Base-by-base conservation (phyloP, 2,113 vertebrate genomes). In the Sakesphorus luctuosus region DNA sequence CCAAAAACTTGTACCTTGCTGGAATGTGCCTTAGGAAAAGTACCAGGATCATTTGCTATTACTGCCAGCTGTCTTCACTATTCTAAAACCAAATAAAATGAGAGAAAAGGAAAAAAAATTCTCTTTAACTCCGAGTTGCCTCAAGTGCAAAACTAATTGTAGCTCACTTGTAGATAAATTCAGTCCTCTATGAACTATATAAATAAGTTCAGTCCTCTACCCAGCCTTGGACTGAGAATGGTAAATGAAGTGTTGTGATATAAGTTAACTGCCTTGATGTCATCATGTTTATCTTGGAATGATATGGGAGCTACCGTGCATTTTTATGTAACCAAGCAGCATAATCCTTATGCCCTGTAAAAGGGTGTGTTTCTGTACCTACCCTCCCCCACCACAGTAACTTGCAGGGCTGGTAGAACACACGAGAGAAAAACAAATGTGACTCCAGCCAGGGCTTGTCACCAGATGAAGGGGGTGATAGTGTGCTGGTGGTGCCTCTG, bases 291-390 rank as follows among this genome's bases (percentile, higher is more conserved):
- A 26, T 68, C 47, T 82, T 63, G 58, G 47, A 85, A 26, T 20
- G 52, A 21, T 24, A 21, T 0, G 1, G 13, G 46, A 61, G 31
- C 59, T 72, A 46, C 16, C 2, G 0, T 17, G 50, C 29, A 7
- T 17, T 72, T 72, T 68, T 82, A 50, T 4, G 3, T 69, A 59
- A 74, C 31, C 21, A n/a, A 72, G 49, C 14, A 44, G 75, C 38
- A 17, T 9, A 68, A 61, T 18, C 65, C 18, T 61, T n/a, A 8
- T 28, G 17, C 10, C 19, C n/a, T 35, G 17, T 24, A 29, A 10
- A 74, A 82, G 53, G 23, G 16, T 50, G 23, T 58, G 55, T 87
- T 89, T 24, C 56, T 56, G 14, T 18, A 16, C 8, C 25, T 62
- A 11, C 61, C 29, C 21, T 71, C 18, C n/a, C 13, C 17, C 5